Evolutionary conservation across 2,888 invertebrate genomes (phyloP).

Genomic region (Imbricaverruca yamaguchii): DNA sequence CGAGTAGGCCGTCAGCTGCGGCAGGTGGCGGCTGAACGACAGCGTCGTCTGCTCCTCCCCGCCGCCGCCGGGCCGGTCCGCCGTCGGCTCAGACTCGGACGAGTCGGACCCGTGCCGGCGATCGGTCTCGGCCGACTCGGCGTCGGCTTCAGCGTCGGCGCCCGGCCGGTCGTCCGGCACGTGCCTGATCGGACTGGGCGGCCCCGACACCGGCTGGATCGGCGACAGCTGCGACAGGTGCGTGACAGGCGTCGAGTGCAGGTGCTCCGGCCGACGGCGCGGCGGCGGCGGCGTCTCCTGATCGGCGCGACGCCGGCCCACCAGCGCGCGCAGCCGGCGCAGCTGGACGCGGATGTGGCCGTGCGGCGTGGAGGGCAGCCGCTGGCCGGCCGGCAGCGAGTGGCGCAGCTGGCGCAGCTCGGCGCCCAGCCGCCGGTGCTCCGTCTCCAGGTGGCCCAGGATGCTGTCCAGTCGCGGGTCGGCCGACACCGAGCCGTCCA

Average conservation of each 20-base stretch:
- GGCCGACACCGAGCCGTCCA: constrained; percentile 30
- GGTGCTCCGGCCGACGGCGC: neutral
- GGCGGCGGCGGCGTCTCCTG: neutral
- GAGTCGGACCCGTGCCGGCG: too few species aligned
- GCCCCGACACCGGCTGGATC: neutral
- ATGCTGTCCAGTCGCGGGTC: constrained; percentile 58
- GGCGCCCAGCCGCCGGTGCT: constrained; percentile 37
- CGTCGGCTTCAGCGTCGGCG: neutral
- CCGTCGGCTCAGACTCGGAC: neutral
- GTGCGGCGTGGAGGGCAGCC: neutral
- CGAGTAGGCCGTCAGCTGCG: neutral
- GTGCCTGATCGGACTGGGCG: neutral
- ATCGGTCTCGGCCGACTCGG: neutral
- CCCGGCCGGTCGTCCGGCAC: neutral
- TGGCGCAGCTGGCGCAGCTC: neutral
- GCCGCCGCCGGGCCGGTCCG: neutral
- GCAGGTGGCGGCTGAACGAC: neutral
- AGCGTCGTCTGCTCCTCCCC: neutral
- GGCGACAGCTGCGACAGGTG: neutral
- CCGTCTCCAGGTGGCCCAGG: constrained; percentile 59
- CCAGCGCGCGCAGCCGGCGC: constrained; percentile 7
- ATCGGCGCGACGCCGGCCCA: neutral
- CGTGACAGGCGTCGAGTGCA: constrained; percentile 10
- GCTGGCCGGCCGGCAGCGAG: neutral
- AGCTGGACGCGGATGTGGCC: neutral